Conservation (phyloP, 2,797 vertebrate genomes). For the Eulemur coronatus region DNA sequence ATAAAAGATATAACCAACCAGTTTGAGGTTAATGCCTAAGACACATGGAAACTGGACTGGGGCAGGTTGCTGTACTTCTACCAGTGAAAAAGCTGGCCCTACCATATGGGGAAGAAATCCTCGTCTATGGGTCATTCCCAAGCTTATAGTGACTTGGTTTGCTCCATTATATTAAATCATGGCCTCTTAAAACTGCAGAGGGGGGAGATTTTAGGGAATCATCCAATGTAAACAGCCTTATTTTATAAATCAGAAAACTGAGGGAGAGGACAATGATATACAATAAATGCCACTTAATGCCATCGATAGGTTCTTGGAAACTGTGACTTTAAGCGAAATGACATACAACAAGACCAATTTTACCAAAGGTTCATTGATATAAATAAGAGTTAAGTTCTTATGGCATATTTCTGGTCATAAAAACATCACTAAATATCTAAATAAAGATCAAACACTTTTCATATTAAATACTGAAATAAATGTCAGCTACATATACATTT, state of each 20-base stretch:
- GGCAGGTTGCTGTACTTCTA: neutral
- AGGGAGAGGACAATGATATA: neutral
- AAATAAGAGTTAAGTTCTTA: neutral
- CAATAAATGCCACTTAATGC: neutral
- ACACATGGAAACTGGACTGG: neutral
- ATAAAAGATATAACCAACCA: neutral
- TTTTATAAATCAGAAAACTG: slow-evolving; percentile 40
- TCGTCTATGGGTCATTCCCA: neutral
- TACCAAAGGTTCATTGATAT: neutral
- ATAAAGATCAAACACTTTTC: neutral
- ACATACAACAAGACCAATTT: neutral
- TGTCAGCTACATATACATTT: neutral
- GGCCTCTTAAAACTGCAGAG: neutral
- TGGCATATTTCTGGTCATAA: neutral
- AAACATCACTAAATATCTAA: neutral
- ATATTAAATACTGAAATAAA: neutral
- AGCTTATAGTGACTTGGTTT: neutral
- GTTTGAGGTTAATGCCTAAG: neutral
- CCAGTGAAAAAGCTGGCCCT: neutral
- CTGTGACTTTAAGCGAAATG: neutral
- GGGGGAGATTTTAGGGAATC: neutral
- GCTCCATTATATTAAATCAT: neutral
- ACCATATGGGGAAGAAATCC: neutral
- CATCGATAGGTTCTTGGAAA: neutral
- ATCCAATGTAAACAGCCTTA: neutral